phyloP scores from a whole-genome alignment of 2,797 vertebrate genomes.

The Myotis daubentonii region DNA sequence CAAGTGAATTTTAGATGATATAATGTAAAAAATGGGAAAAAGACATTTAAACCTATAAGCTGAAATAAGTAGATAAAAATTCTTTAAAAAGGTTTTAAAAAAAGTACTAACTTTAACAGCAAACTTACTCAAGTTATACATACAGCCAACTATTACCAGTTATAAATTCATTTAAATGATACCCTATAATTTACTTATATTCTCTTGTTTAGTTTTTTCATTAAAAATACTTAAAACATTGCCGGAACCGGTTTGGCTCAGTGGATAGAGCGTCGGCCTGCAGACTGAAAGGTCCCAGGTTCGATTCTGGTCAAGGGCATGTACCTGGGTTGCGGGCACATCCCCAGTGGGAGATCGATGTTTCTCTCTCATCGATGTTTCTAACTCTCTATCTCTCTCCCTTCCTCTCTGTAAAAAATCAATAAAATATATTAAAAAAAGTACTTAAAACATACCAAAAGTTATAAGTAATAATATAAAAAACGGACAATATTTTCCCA shows the following conservation, averaged over 20 bases:
- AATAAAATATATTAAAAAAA: too few relatives aligned
- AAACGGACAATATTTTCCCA: neutral
- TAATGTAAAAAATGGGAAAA: neutral
- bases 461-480: neutral
- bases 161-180: neutral
- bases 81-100: neutral
- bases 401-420: too few relatives aligned
- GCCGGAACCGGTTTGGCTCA: too few relatives aligned
- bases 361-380: too few relatives aligned
- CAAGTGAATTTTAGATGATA: neutral
- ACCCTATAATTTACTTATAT: neutral
- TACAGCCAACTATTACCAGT: neutral
- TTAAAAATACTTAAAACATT: neutral
- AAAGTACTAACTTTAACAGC: neutral
- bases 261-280: too few relatives aligned
- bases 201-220: neutral
- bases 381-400: too few relatives aligned
- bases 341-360: too few relatives aligned
- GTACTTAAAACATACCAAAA: neutral
- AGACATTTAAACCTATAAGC: neutral
- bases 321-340: too few relatives aligned
- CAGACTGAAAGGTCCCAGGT: too few relatives aligned
- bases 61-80: neutral
- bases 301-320: too few relatives aligned
- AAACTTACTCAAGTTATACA: neutral